phyloP scores from a whole-genome alignment of 2,797 vertebrate genomes.

The Enteromius paludinosus region DNA sequence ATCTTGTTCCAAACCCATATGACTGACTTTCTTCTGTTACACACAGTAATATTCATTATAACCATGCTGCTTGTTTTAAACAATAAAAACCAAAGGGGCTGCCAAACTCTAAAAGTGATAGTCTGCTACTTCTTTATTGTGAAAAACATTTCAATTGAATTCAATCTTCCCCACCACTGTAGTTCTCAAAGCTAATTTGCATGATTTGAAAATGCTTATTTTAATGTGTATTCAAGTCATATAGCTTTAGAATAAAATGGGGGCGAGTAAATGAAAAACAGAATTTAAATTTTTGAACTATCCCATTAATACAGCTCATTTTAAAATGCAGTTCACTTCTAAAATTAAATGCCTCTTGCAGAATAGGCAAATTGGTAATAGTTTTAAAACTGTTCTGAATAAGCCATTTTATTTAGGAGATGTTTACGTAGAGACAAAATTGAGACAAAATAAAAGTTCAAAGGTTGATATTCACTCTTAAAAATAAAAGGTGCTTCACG shows the following conservation, averaged over 20 bases:
- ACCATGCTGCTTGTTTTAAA: neutral
- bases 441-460: neutral
- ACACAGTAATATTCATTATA: neutral
- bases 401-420: neutral
- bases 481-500: too few species aligned
- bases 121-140: neutral
- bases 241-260: neutral
- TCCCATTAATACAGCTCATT: neutral
- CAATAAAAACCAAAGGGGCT: neutral
- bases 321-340: neutral
- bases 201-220: neutral
- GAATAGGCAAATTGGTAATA: neutral
- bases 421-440: neutral
- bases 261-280: neutral
- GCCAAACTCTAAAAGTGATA: neutral
- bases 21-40: neutral
- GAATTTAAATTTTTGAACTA: neutral
- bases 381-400: neutral
- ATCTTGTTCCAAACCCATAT: neutral
- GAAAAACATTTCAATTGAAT: neutral
- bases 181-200: neutral
- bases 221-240: neutral
- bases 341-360: too few species aligned
- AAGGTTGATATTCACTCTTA: neutral
- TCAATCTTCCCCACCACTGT: neutral